These are phyloP conservation scores for Hyperopisus bebe DNA, from an alignment of 2,113 vertebrate species.

Conservation along the genomic window DNA sequence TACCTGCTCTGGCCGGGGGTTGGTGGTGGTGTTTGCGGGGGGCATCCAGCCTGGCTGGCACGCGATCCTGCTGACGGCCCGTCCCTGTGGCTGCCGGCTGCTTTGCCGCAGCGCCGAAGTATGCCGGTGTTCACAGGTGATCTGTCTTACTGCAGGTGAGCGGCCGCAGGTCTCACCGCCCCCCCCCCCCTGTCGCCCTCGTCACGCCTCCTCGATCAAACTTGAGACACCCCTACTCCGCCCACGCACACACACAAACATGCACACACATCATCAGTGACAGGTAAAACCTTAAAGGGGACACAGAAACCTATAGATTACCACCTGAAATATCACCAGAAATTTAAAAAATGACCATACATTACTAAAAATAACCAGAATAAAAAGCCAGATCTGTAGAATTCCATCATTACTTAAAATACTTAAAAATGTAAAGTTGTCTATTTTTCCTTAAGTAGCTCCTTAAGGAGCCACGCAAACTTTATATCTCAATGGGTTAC, in stretches of 20 bases:
- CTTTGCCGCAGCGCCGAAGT: background rate
- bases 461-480: background rate
- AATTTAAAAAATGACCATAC: background rate
- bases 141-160: conserved; percentile 1
- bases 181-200: background rate
- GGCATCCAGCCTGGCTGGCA: background rate
- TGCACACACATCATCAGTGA: background rate
- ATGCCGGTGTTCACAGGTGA: conserved; percentile 11
- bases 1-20: background rate
- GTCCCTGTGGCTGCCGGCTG: background rate
- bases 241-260: conserved; percentile 1
- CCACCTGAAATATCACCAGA: background rate
- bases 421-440: background rate
- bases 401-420: background rate
- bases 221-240: conserved; percentile 12
- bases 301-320: background rate
- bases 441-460: background rate
- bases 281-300: background rate
- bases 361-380: background rate
- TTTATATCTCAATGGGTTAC: background rate
- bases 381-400: background rate
- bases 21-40: background rate
- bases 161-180: background rate
- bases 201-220: background rate
- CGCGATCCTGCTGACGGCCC: background rate